These are phyloP conservation scores for Rhodeus uyekii DNA, from an alignment of 2,797 vertebrate species.

Conservation along the genomic window DNA sequence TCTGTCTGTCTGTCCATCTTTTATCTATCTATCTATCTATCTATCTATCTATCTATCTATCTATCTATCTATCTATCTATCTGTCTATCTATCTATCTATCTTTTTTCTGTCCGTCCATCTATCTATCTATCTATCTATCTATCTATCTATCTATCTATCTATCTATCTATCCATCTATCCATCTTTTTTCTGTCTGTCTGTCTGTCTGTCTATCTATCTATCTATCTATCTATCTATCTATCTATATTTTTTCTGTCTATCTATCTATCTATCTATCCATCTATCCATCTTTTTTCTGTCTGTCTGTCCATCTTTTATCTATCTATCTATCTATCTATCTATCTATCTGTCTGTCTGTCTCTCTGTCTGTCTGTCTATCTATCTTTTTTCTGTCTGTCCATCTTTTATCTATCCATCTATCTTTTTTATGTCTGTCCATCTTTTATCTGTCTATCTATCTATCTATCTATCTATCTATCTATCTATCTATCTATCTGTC, in stretches of 20 bases:
- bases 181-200: background rate
- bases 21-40: background rate
- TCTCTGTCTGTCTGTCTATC: background rate
- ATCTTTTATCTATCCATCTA: too few relatives aligned
- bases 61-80: background rate
- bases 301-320: too few relatives aligned
- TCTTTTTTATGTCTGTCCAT: background rate
- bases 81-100: accelerated
- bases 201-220: background rate
- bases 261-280: background rate
- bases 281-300: too few relatives aligned
- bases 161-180: background rate
- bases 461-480: background rate
- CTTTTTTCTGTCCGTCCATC: too few relatives aligned
- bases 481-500: accelerated
- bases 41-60: accelerated
- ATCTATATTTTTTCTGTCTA: too few relatives aligned
- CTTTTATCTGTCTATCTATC: background rate
- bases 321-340: background rate
- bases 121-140: background rate
- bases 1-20: background rate
- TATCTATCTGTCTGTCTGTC: background rate
- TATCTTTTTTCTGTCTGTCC: background rate
- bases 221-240: background rate
- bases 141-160: accelerated